phyloP scores from a whole-genome alignment of 1,140 invertebrate genomes.

The Caerostris extrusa region DNA sequence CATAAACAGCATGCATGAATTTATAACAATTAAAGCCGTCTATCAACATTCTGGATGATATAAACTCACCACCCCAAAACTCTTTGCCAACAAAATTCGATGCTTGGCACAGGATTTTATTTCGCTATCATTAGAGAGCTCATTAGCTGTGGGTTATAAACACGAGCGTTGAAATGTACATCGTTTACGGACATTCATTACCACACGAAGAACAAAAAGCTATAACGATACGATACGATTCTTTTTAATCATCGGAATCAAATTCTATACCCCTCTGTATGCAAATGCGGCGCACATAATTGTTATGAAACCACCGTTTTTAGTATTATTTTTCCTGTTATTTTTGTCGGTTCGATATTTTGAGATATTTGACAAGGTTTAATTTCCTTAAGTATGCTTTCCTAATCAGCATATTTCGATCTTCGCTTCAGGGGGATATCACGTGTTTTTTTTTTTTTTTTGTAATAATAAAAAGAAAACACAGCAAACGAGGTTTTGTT shows the following conservation, averaged over 20 bases:
- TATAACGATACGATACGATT: slow-evolving; percentile 20
- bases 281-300: slow-evolving; percentile 32
- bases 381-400: slow-evolving; percentile 46
- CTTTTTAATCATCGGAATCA: slow-evolving; percentile 44
- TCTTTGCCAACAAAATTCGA: slow-evolving; percentile 27
- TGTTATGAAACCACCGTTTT: slow-evolving; percentile 35
- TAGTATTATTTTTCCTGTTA: slow-evolving; percentile 47
- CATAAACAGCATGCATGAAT: not conserved
- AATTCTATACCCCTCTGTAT: slow-evolving; percentile 21
- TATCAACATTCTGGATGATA: not conserved
- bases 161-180: slow-evolving; percentile 56
- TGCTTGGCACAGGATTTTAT: slow-evolving; percentile 36
- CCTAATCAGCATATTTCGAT: slow-evolving; percentile 30
- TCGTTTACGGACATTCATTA: slow-evolving; percentile 65
- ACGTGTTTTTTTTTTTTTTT: not conserved
- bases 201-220: slow-evolving; percentile 34
- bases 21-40: slow-evolving; percentile 44
- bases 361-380: slow-evolving; percentile 60
- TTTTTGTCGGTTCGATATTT: slow-evolving; percentile 28
- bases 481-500: not conserved
- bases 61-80: slow-evolving; percentile 6
- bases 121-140: slow-evolving; percentile 53
- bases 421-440: not conserved
- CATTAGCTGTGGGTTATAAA: slow-evolving; percentile 40
- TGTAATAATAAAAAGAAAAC: no score